Evolutionary conservation across 2,888 invertebrate species (phyloP).

Genomic region (Tryphoninae sp.): DNA sequence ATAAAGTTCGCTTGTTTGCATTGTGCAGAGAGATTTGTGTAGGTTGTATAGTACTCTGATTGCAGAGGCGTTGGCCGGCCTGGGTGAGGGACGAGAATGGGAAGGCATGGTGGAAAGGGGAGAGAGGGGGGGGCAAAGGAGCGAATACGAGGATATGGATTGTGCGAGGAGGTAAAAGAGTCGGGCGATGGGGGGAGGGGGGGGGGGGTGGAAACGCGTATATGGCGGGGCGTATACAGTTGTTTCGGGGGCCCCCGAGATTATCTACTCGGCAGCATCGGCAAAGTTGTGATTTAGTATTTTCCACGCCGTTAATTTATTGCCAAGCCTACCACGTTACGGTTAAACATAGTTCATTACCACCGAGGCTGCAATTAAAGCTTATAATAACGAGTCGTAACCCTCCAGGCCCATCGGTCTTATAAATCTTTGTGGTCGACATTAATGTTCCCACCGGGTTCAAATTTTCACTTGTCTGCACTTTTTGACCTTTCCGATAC

Average conservation of each 20-base stretch:
- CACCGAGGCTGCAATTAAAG: conserved; percentile 79
- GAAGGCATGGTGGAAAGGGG: conserved; percentile 3
- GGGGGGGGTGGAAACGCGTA: conserved; percentile 44
- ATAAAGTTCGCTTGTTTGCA: conserved; percentile 55
- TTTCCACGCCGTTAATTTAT: conserved; percentile 80
- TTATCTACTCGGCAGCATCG: conserved; percentile 80
- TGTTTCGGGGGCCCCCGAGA: conserved; percentile 74
- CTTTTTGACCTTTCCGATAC: conserved; percentile 44
- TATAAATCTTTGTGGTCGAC: conserved; percentile 78
- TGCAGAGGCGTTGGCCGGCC: conserved; percentile 40
- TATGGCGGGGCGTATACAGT: conserved; percentile 72
- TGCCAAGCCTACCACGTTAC: conserved; percentile 80
- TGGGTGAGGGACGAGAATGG: conserved; percentile 21
- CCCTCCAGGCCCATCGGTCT: conserved; percentile 77
- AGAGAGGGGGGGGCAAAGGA: conserved; percentile 7
- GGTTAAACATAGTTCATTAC: conserved; percentile 81
- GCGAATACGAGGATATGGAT: conserved; percentile 20
- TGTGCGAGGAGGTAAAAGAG: conserved; percentile 59
- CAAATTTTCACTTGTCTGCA: conserved; percentile 52
- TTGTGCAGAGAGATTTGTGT: conserved; percentile 54
- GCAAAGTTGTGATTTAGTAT: conserved; percentile 81
- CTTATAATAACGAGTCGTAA: conserved; percentile 80
- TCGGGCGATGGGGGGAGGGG: background rate
- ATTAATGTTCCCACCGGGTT: conserved; percentile 66
- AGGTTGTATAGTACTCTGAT: conserved; percentile 54